Evolutionary conservation across 2,797 vertebrate species (phyloP).

Genomic region (Galago senegalensis): DNA sequence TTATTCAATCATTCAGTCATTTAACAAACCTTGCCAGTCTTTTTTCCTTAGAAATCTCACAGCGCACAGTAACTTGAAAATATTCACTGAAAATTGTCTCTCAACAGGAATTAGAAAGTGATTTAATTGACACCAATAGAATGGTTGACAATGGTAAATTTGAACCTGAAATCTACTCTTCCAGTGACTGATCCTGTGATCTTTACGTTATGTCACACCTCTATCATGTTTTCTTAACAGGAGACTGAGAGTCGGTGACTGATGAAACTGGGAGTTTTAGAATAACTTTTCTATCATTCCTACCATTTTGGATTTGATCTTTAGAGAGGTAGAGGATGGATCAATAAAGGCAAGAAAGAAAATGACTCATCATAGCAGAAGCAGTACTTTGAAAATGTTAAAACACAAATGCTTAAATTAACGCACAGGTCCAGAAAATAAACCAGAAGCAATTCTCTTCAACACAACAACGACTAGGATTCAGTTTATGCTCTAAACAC

Average conservation of each 20-base stretch:
- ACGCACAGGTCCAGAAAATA: background rate
- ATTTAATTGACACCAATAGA: background rate
- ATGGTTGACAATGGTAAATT: background rate
- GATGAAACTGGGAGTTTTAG: background rate
- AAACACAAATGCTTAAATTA: background rate
- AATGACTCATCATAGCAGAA: background rate
- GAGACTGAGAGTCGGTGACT: background rate
- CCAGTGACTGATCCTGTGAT: background rate
- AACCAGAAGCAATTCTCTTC: background rate
- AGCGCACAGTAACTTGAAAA: conserved; percentile 21
- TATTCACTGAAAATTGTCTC: background rate
- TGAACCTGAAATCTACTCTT: conserved; percentile 11
- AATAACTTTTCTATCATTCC: background rate
- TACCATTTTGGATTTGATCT: background rate
- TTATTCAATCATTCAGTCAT: too few species aligned
- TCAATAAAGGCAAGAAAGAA: background rate
- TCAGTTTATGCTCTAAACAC: background rate
- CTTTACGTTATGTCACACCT: background rate
- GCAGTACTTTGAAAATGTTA: background rate
- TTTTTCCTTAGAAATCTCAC: background rate
- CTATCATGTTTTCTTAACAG: background rate
- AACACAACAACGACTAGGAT: background rate
- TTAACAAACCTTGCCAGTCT: background rate
- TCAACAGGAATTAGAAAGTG: background rate
- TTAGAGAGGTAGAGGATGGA: background rate